These are phyloP conservation scores for Myopa testacea DNA, from an alignment of 2,888 invertebrate species.

Conservation along the genomic window DNA sequence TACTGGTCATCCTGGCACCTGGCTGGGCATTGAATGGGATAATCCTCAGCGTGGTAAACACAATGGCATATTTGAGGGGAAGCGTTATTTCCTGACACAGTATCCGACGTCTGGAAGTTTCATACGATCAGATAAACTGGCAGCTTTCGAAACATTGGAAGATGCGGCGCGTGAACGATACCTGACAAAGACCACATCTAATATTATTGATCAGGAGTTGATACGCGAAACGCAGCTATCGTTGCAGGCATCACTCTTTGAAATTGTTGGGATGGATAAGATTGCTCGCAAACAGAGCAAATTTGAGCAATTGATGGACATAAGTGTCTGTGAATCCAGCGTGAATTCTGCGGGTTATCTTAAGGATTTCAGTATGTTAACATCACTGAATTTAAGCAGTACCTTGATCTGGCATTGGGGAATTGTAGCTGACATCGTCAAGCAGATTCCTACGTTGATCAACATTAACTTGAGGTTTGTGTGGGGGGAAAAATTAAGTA, in stretches of 20 bases:
- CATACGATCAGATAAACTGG: slow-evolving; percentile 84
- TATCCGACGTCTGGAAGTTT: slow-evolving; percentile 90
- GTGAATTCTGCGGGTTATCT: slow-evolving; percentile 78
- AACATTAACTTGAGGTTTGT: slow-evolving; percentile 58
- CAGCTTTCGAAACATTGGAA: slow-evolving; percentile 78
- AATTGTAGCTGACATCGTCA: slow-evolving; percentile 63
- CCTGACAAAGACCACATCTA: slow-evolving; percentile 61
- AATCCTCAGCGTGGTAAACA: slow-evolving; percentile 90
- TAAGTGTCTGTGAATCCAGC: slow-evolving; percentile 63
- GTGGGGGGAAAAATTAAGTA: neutral
- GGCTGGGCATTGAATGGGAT: slow-evolving; percentile 99
- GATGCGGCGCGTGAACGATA: slow-evolving; percentile 81
- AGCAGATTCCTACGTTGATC: slow-evolving; percentile 63
- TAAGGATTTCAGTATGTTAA: slow-evolving; percentile 65
- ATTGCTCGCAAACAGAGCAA: slow-evolving; percentile 74
- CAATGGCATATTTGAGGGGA: slow-evolving; percentile 85
- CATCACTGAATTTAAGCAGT: slow-evolving; percentile 62
- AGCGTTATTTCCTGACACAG: slow-evolving; percentile 83
- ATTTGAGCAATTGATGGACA: slow-evolving; percentile 63
- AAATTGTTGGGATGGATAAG: slow-evolving; percentile 92
- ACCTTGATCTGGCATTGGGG: slow-evolving; percentile 68
- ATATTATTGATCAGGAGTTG: slow-evolving; percentile 73
- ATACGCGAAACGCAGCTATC: slow-evolving; percentile 76
- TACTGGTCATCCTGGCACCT: slow-evolving; percentile 77
- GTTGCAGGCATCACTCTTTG: slow-evolving; percentile 84